phyloP scores from a whole-genome alignment of 2,888 invertebrate genomes.

The Mycalesis mineus region DNA sequence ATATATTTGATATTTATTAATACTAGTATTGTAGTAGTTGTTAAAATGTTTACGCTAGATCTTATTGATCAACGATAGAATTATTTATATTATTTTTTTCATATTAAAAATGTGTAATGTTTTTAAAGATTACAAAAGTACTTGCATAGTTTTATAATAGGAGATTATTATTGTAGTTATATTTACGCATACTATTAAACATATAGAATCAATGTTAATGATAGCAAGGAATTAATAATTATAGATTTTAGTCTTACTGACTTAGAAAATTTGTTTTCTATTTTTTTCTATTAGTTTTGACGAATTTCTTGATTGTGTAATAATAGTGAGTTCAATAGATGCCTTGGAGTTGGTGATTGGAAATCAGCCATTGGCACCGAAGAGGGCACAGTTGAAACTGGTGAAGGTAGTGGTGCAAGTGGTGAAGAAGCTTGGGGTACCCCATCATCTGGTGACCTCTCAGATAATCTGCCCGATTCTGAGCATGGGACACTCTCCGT shows the following conservation, averaged over 20 bases:
- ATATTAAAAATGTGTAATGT: neutral
- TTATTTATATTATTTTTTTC: neutral
- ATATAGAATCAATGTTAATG: neutral
- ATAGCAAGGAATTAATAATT: neutral
- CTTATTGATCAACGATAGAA: neutral
- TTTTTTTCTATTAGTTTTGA: neutral
- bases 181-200: neutral
- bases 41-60: slow-evolving; percentile 18
- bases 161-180: neutral
- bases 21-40: slow-evolving; percentile 20
- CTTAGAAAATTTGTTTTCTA: slow-evolving; percentile 4
- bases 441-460: slow-evolving; percentile 90
- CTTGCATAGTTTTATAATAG: slow-evolving; percentile 1
- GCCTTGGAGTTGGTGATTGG: slow-evolving; percentile 79
- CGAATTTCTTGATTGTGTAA: slow-evolving; percentile 1
- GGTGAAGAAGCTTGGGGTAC: slow-evolving; percentile 94
- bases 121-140: slow-evolving; percentile 1
- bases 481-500: slow-evolving; percentile 83
- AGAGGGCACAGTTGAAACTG: slow-evolving; percentile 79
- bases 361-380: slow-evolving; percentile 75
- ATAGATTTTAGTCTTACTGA: slow-evolving; percentile 11
- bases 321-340: slow-evolving; percentile 40
- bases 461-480: slow-evolving; percentile 85
- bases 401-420: slow-evolving; percentile 90
- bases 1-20: slow-evolving; percentile 12